Evolutionary conservation across 2,888 invertebrate genomes (phyloP), one percentile per base, ranked within the genome.

Genomic region (Halictus quadricinctus): DNA sequence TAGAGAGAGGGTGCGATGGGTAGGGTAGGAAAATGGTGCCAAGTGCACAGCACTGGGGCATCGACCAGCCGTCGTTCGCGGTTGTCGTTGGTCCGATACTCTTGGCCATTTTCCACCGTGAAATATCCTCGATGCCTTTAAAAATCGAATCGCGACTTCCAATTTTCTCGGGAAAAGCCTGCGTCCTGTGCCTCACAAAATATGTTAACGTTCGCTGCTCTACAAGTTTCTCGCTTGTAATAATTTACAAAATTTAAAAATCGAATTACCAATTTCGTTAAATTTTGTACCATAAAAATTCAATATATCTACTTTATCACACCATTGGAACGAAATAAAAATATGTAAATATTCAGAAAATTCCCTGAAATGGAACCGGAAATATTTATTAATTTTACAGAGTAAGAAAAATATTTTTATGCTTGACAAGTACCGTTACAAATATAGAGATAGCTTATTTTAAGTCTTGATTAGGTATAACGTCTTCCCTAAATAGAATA

Each of bases 41-140:
- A 92, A 92, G 92, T 92, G 92, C 92, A 92, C 89, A 87, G 87
- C 88, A 92, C 90, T 92, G 91, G 92, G 92, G 91, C 92, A 92
- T 92, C 92, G 92, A 92, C 92, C 92, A 92, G 91, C 87, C 83
- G 82, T 86, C 83, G 81, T 81, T 81, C 81, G 81, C 74, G 76
- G 80, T 76, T 85, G 84, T 88, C 88, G 76, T 89, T 81, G 85
- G 85, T 87, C 88, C 88, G 84, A 88, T 88, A 88, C 84, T 83
- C 84, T 85, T 88, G 86, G 79, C 89, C 76, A 85, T 87, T 89
- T 88, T 88, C 85, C 87, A 84, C 58, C 15, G 25, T 54, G 43
- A 76, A 36, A 60, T 73, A 80, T 60, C 60, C 69, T 29, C 76
- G 29, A 69, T 46, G 29, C 12, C 69, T 69, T 69, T 41, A 41